phyloP scores from a whole-genome alignment of 64 coral and sea anemone genomes.

The Acropora tenuis region DNA sequence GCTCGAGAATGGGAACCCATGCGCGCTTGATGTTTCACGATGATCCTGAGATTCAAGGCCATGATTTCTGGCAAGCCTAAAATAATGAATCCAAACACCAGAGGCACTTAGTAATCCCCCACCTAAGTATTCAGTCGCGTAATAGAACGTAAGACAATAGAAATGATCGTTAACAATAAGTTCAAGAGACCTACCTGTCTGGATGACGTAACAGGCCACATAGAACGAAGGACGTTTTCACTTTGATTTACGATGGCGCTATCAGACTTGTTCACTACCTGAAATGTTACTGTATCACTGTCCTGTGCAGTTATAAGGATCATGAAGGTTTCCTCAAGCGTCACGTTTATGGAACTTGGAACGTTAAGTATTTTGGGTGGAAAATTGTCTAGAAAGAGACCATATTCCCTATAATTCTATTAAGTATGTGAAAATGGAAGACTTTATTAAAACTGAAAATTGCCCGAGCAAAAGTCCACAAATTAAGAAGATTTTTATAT shows the following conservation, averaged over 20 bases:
- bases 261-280: conserved; percentile 12
- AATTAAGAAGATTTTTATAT: background rate
- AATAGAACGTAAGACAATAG: background rate
- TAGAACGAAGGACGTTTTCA: conserved; percentile 12
- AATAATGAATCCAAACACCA: too few relatives aligned
- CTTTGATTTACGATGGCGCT: background rate
- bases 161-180: background rate
- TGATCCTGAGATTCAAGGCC: too few relatives aligned
- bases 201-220: conserved; percentile 5
- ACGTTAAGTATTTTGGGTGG: conserved; percentile 40
- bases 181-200: background rate
- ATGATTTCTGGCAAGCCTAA: too few relatives aligned
- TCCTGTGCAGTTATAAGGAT: conserved; percentile 1
- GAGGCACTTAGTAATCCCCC: too few relatives aligned
- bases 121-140: too few relatives aligned
- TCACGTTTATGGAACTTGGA: conserved; percentile 10
- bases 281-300: background rate
- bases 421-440: background rate
- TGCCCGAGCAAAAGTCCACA: background rate
- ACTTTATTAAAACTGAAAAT: background rate
- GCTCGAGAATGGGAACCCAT: too few relatives aligned
- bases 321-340: background rate
- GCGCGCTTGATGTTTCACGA: too few relatives aligned
- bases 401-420: background rate
- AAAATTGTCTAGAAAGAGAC: conserved; percentile 48